These are phyloP conservation scores for Cacatua alba DNA, from an alignment of 2,113 vertebrate species.

Conservation along the genomic window DNA sequence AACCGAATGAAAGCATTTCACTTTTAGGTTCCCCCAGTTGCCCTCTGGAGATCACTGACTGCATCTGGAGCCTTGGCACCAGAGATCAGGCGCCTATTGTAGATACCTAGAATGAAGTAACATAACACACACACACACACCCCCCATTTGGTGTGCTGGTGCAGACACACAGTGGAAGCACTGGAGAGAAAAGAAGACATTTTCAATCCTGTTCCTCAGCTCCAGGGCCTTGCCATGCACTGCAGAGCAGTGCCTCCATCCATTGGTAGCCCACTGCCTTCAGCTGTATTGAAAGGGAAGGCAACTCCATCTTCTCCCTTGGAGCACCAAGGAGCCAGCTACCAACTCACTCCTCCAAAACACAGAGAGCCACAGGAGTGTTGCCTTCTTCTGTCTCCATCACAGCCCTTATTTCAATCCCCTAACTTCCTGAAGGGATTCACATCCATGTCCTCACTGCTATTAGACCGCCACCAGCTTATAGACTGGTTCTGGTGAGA, in stretches of 20 bases:
- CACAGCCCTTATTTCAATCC: not conserved
- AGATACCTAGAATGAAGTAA: not conserved
- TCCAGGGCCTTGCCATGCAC: fast-evolving
- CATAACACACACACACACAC: not conserved
- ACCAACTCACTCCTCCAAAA: not conserved
- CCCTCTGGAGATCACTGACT: not conserved
- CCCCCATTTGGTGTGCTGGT: not conserved
- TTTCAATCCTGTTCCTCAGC: not conserved
- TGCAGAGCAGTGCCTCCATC: not conserved
- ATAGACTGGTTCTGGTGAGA: not conserved
- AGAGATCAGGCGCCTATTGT: not conserved
- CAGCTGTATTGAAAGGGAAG: not conserved
- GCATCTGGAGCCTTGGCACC: not conserved
- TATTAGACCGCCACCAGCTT: not conserved
- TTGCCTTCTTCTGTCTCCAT: not conserved
- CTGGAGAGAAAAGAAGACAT: not conserved
- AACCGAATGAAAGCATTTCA: fast-evolving
- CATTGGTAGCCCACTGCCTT: not conserved
- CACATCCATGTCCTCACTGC: fast-evolving
- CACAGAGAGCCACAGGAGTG: not conserved
- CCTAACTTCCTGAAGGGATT: not conserved
- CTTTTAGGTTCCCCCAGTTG: not conserved
- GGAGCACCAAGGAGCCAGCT: not conserved
- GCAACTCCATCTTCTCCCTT: not conserved
- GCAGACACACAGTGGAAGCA: not conserved